A percentile compares a stretch with the other conserved stretches of the same genome.
phyloP scores from a whole-genome alignment of 2,797 vertebrate species.

The Lithobates pipiens region DNA sequence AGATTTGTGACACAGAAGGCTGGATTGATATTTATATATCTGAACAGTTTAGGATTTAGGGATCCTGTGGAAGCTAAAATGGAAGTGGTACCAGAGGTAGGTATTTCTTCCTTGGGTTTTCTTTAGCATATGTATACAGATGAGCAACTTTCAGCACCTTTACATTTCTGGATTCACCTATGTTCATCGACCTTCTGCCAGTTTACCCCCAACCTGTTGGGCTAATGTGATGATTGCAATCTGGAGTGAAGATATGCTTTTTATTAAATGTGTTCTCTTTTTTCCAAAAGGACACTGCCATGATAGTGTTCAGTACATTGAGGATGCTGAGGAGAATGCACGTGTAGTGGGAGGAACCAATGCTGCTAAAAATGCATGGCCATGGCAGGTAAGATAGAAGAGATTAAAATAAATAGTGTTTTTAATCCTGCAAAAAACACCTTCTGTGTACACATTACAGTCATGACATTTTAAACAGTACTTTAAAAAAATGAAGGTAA shows the following conservation, averaged over 20 bases:
- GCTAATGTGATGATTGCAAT: too few relatives aligned
- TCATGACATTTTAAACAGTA: not conserved
- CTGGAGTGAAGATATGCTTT: too few relatives aligned
- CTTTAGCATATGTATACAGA: too few relatives aligned
- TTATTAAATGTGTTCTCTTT: not conserved
- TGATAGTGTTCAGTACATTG: constrained; percentile 57
- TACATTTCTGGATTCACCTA: not conserved
- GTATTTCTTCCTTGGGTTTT: too few relatives aligned
- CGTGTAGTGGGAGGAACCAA: constrained; percentile 74
- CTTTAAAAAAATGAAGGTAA: too few relatives aligned
- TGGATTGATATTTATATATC: too few relatives aligned
- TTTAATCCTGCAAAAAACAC: not conserved
- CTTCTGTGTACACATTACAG: not conserved
- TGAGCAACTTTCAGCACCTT: not conserved
- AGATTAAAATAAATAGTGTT: not conserved
- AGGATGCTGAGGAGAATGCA: constrained; percentile 34
- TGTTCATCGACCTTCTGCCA: not conserved
- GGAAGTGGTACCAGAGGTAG: too few relatives aligned
- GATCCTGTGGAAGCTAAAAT: too few relatives aligned
- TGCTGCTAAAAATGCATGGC: constrained; percentile 68
- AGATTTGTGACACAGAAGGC: too few relatives aligned
- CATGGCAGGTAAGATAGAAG: constrained; percentile 71
- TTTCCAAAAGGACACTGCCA: constrained; percentile 68
- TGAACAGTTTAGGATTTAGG: too few relatives aligned
- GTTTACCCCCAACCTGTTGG: not conserved